Evolutionary conservation across 2,797 vertebrate species (phyloP).

Genomic region (Aplochiton taeniatus): DNA sequence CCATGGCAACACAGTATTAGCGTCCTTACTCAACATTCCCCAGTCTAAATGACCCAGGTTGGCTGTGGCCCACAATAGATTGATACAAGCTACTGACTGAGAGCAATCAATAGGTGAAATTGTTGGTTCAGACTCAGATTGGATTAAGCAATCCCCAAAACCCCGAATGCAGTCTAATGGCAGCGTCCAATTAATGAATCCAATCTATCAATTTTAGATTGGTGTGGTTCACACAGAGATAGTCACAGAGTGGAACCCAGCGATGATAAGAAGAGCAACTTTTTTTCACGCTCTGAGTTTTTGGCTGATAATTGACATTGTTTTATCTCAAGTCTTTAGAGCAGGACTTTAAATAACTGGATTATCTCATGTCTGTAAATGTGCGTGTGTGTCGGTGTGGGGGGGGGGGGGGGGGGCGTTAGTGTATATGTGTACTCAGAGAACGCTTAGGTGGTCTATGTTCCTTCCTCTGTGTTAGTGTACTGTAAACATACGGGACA

Average conservation of each 20-base stretch:
- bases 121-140: background rate
- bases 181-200: background rate
- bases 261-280: constrained; percentile 11
- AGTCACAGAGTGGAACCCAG: background rate
- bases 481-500: background rate
- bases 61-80: no score
- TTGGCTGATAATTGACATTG: constrained; percentile 13
- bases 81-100: no score
- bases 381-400: constrained; percentile 10
- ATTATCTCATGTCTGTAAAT: constrained; percentile 14
- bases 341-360: background rate
- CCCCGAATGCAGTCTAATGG: background rate
- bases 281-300: constrained; percentile 11
- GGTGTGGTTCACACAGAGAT: constrained; percentile 21
- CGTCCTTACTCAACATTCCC: no score
- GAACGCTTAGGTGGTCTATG: background rate
- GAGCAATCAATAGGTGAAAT: no score
- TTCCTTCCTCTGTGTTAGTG: background rate
- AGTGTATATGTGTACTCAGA: background rate
- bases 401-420: background rate
- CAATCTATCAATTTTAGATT: constrained; percentile 25
- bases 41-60: no score
- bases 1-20: no score
- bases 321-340: constrained; percentile 28
- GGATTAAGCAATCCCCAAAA: background rate